Evolutionary conservation across 1,140 invertebrate species (phyloP).

Genomic region (Trachymyrmex septentrionalis): DNA sequence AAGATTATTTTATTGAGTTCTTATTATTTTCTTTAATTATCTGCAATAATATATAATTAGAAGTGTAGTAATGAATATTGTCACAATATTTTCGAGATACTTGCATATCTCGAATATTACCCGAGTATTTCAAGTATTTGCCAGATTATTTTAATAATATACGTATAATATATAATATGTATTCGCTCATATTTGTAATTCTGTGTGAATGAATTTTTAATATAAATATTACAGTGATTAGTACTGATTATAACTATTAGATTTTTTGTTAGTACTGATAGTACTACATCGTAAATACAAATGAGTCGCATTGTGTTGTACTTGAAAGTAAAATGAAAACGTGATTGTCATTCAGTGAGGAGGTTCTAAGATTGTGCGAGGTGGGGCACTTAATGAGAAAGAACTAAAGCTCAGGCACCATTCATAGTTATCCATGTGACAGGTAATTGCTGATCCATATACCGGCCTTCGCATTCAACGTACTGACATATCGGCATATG

Average conservation of each 20-base stretch:
- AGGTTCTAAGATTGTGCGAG: neutral
- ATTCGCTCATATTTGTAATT: neutral
- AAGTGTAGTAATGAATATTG: neutral
- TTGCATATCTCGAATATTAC: neutral
- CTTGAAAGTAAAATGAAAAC: neutral
- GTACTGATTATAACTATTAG: neutral
- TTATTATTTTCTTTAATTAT: neutral
- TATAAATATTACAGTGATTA: neutral
- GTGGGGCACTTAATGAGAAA: constrained; percentile 17
- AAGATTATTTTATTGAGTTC: neutral
- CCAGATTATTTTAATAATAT: neutral
- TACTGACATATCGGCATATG: constrained; percentile 27
- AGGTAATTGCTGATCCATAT: neutral
- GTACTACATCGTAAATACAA: neutral
- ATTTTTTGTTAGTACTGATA: neutral
- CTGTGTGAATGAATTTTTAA: neutral
- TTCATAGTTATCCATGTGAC: constrained; percentile 16
- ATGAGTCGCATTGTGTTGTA: neutral
- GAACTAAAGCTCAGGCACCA: constrained; percentile 6
- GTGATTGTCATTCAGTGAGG: neutral
- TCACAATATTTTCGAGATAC: neutral
- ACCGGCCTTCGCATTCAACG: constrained; percentile 23
- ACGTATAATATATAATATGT: too few species aligned
- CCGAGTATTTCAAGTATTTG: neutral
- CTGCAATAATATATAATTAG: neutral